Evolutionary conservation across 2,797 vertebrate genomes (phyloP), one percentile per base, ranked within the genome.

Genomic region (Tenualosa ilisha): DNA sequence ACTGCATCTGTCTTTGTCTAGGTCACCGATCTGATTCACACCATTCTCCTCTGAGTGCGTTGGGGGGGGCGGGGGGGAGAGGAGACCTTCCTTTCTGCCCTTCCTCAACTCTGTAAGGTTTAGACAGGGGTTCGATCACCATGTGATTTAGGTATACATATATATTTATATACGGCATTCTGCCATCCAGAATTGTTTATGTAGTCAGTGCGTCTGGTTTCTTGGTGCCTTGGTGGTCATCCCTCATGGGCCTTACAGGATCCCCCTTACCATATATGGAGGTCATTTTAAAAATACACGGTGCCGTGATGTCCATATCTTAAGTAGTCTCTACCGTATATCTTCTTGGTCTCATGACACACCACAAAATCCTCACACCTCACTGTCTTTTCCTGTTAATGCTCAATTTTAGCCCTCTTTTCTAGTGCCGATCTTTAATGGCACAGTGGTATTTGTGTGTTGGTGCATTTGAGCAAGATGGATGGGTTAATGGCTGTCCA

Each of bases 401-500:
- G 22, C n/a, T 63, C 22, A 9, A n/a, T 61, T 24, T 61, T 63
- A 8, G 8, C 8, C 22, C 65, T 26, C 65, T 31, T 72, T 31
- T 72, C 15, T 37, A 15, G 17, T 12, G 40, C 22, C 20, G 17
- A 6, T 46, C 40, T 79, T 40, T 2, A 6, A 37, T 3, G 17
- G 68, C 68, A 20, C 17, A 20, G 68, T 43, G 68, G 5, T 43
- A 15, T 79, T 40, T 79, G 37, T 79, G 40, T 79, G 40, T 79
- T 8, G 40, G 40, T 79, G 43, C 37, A 79, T 46, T 79, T 46
- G 72, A 79, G 72, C 37, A 79, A 46, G 72, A 79, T 43, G 72
- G 72, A 79, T 46, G 72, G 72, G 37, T 43, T 79, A 79, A 79
- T 79, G 72, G 72, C 40, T 46, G 72, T 79, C 72, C 72, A 15